Evolutionary conservation across 2,797 vertebrate genomes (phyloP).

Genomic region (Sparidentex hasta): DNA sequence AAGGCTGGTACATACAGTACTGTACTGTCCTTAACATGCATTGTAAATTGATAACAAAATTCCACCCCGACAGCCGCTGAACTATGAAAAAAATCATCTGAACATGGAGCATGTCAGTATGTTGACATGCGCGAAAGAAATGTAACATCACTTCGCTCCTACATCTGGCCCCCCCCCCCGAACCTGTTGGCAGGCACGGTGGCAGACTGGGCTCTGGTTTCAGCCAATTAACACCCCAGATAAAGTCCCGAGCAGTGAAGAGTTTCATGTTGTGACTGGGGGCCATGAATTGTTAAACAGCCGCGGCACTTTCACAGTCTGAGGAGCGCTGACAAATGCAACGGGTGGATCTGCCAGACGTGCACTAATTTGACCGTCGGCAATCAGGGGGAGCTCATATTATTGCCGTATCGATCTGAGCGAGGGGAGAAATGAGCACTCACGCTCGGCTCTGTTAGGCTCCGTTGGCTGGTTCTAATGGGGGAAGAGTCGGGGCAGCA

Average conservation of each 20-base stretch:
- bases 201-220: slow-evolving; percentile 38
- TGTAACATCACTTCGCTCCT: slow-evolving; percentile 37
- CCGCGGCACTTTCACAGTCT: slow-evolving; percentile 41
- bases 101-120: slow-evolving; percentile 11
- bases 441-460: slow-evolving; percentile 30
- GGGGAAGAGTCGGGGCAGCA: slow-evolving; percentile 23
- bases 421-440: slow-evolving; percentile 35
- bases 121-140: slow-evolving; percentile 21
- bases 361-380: slow-evolving; percentile 67
- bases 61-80: neutral
- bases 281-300: slow-evolving; percentile 78
- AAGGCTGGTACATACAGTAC: slow-evolving; percentile 34
- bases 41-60: slow-evolving; percentile 52
- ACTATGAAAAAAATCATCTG: slow-evolving; percentile 42
- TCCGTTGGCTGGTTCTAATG: slow-evolving; percentile 43
- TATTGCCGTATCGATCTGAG: slow-evolving; percentile 72
- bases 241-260: slow-evolving; percentile 50
- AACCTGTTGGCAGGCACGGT: slow-evolving; percentile 12
- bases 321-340: slow-evolving; percentile 68
- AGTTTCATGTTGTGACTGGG: slow-evolving; percentile 67
- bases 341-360: slow-evolving; percentile 57
- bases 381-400: slow-evolving; percentile 72
- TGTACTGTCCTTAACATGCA: slow-evolving; percentile 28
- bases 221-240: slow-evolving; percentile 65
- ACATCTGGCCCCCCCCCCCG: neutral